These are phyloP conservation scores for Aelia acuminata DNA, from an alignment of 2,888 invertebrate species.

Conservation along the genomic window DNA sequence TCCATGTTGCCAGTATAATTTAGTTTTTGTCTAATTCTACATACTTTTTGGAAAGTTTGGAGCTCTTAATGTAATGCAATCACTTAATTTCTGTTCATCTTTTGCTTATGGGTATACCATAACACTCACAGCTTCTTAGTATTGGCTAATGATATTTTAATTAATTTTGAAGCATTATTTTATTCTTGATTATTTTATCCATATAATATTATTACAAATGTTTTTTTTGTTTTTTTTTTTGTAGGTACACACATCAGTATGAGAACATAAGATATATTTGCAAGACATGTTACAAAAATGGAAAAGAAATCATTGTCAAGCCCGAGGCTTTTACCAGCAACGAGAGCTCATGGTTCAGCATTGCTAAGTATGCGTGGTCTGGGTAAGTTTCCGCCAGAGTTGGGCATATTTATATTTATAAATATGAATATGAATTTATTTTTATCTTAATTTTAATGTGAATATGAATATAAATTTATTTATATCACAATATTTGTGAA, in stretches of 20 bases:
- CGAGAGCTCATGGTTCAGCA: constrained; percentile 76
- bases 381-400: constrained; percentile 71
- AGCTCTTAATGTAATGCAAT: neutral
- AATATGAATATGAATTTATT: no score
- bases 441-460: no score
- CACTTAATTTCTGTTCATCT: neutral
- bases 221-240: constrained; percentile 59
- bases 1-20: no score
- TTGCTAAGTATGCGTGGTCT: constrained; percentile 82
- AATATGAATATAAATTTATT: no score
- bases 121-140: neutral
- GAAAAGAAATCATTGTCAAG: constrained; percentile 75
- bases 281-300: constrained; percentile 76
- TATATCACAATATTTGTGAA: no score
- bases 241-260: constrained; percentile 81
- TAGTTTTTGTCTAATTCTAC: no score
- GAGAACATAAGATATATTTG: constrained; percentile 80
- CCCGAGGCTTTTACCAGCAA: constrained; percentile 71
- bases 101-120: neutral
- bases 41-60: neutral
- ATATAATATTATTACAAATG: neutral
- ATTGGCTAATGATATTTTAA: neutral
- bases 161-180: neutral
- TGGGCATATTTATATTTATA: no score
- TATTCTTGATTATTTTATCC: neutral